Conservation (phyloP, 1,140 invertebrate species). For the Pogonognathellus flavescens region DNA sequence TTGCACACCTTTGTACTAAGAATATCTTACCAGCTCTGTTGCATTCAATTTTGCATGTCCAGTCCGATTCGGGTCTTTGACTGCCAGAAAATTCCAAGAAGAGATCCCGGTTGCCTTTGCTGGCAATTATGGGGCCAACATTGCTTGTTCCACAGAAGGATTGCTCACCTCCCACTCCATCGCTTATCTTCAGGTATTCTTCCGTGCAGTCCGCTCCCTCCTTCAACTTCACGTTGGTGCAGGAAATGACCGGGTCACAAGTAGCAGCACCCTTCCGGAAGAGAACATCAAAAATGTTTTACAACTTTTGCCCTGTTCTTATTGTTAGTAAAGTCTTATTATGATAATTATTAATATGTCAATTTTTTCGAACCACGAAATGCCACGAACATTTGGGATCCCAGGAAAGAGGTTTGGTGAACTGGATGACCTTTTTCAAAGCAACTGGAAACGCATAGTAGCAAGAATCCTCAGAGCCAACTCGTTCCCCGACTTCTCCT, state of each 20-base stretch:
- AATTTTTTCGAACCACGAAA: no score
- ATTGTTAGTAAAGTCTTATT: no score
- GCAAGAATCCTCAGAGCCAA: neutral
- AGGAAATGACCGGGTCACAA: slow-evolving; percentile 12
- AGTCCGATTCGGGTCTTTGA: neutral
- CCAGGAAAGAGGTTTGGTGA: slow-evolving; percentile 13
- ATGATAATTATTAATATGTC: slow-evolving; percentile 3
- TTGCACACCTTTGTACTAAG: no score
- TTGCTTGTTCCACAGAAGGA: slow-evolving; percentile 1
- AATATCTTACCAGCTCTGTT: slow-evolving; percentile 8
- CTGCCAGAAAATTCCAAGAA: slow-evolving; percentile 23
- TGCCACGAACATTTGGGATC: slow-evolving; percentile 32
- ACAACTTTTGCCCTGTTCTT: no score
- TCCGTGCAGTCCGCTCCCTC: neutral
- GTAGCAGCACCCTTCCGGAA: neutral
- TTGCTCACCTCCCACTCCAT: slow-evolving; percentile 18
- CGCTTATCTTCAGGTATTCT: slow-evolving; percentile 22
- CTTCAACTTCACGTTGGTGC: slow-evolving; percentile 11
- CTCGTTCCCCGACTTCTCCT: slow-evolving; percentile 8
- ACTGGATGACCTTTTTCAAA: neutral
- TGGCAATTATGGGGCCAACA: neutral
- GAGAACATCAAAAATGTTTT: neutral
- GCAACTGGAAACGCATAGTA: slow-evolving; percentile 9
- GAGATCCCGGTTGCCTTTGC: slow-evolving; percentile 12
- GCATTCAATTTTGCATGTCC: slow-evolving; percentile 24